Base-by-base conservation (phyloP, 2,888 invertebrate species). In the Rhagonycha fulva region DNA sequence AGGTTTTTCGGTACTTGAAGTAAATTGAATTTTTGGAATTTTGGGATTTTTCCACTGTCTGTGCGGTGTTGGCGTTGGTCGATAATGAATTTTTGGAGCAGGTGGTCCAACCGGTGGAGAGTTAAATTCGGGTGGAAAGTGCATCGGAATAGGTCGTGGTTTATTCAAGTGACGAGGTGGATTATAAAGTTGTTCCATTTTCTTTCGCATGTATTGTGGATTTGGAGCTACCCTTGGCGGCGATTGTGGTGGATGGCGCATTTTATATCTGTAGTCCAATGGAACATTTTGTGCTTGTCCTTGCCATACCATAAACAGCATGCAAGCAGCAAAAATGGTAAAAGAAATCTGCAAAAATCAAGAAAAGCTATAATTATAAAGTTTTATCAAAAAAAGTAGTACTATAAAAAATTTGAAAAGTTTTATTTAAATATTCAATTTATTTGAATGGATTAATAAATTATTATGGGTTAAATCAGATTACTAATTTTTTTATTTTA, bases 171-270 rank as follows among this genome's bases (percentile, higher is more conserved):
- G 83, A 24, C 78, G 62, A 12, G 26, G 28, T n/a, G 72, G 75
- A 47, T 47, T 47, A 60, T 71, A 26, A 32, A 30, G 30, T 66
- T 76, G 75, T 62, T 78, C 75, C 72, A 66, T 14, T 66, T 66
- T 66, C 62, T 86, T 86, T 72, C 84, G 85, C 10, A 87, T 81
- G 70, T 84, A 86, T 14, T 83, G 82, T 23, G 82, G 84, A 12
- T 82, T 78, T 47, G 83, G 84, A 3, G 84, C 84, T 23, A 84
- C 83, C 19, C 85, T 82, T 19, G 84, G 85, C 11, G 84, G 84
- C 1, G 26, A 14, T 11, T 83, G 84, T 30, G 86, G 84, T 4
- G 88, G 88, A 62, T 87, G 85, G 75, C 88, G 84, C 47, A 60
- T 32, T 19, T 77, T 79, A 14, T 77, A 79, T 28, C 76, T 70